A percentile compares a stretch with the other conserved stretches of the same genome.
Evolutionary conservation across 92 coral and sea anemone genomes (phyloP).

Genomic region (Epizoanthus illoricatus): DNA sequence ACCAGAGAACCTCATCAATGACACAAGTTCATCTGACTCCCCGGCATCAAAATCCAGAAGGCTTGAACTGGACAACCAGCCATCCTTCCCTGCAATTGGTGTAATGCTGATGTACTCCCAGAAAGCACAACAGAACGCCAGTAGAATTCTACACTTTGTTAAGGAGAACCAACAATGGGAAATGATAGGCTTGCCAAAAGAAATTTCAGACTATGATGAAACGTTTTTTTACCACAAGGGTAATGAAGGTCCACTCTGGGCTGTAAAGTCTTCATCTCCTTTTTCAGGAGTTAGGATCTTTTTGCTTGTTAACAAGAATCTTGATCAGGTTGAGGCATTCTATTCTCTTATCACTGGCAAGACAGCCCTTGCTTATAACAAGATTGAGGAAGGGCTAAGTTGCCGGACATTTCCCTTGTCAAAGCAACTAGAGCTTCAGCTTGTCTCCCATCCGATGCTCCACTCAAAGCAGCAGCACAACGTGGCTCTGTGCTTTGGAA

Average conservation of each 20-base stretch:
- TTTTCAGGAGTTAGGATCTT: slow-evolving; percentile 75
- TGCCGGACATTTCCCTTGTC: slow-evolving; percentile 79
- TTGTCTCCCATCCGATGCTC: slow-evolving; percentile 67
- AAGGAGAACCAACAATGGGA: slow-evolving; percentile 58
- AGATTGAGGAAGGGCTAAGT: slow-evolving; percentile 81
- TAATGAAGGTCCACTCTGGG: slow-evolving; percentile 57
- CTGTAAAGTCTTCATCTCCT: slow-evolving; percentile 68
- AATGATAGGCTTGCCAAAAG: slow-evolving; percentile 54
- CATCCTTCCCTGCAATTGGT: slow-evolving; percentile 59
- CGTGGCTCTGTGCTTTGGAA: slow-evolving; percentile 73
- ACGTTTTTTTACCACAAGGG: slow-evolving; percentile 53
- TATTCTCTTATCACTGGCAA: slow-evolving; percentile 78
- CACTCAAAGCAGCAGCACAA: slow-evolving; percentile 54
- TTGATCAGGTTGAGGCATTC: slow-evolving; percentile 80
- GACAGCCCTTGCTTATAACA: slow-evolving; percentile 72
- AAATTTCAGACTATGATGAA: slow-evolving; percentile 70
- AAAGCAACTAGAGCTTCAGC: slow-evolving; percentile 71
- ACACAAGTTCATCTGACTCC: slow-evolving; percentile 59
- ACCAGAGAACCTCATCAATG: slow-evolving; percentile 67
- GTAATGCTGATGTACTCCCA: slow-evolving; percentile 77
- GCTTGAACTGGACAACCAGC: slow-evolving; percentile 44
- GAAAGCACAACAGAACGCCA: slow-evolving; percentile 74
- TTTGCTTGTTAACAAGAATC: slow-evolving; percentile 68
- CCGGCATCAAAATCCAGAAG: slow-evolving; percentile 69
- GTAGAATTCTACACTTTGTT: slow-evolving; percentile 54